Base-by-base conservation (phyloP, 2,797 vertebrate genomes). In the Chloroceryle amazona region DNA sequence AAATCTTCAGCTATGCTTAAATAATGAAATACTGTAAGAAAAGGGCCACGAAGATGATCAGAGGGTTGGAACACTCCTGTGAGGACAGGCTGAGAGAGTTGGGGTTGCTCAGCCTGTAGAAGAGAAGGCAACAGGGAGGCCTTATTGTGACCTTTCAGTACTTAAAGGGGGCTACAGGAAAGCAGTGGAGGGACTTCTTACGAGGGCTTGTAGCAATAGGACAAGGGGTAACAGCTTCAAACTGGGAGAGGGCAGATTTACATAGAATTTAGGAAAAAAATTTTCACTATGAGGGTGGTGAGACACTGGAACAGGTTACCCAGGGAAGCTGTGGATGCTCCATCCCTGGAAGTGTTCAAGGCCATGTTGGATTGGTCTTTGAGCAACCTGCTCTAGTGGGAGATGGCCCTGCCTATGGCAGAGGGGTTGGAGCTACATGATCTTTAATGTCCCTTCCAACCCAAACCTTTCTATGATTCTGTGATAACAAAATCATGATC, bases 11-110 rank as follows among this genome's bases (percentile, higher is more conserved):
- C 46, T 88, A 35, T 35, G 37, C 28, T 88, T 83, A 55, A 68
- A 71, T 86, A 93, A 90, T 66, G 44, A 95, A 96, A 23, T 23
- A n/a, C 61, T 68, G n/a, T 66, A 16, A 49, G 55, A 83, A 67
- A 80, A 76, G 22, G 57, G 57, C 33, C 33, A 37, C 23, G 17
- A 17, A 37, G 57, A 60, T 37, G 22, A 60, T 37, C 22, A 35
- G 23, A 37, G 23, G 23, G 33, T 23, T 26, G 57, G 57, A 37
- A 26, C 23, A 60, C 23, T 37, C 57, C 11, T 16, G 15, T 11
- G 33, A 37, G 57, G 20, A 23, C 33, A 60, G 57, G 33, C 57
- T 60, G 57, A 60, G 57, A 60, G 57, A 60, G 33, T 17, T 60
- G 33, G 33, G 33, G 33, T 25, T 37, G 22, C 25, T 60, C 57